These are phyloP conservation scores for Pagrus major DNA, from an alignment of 2,113 vertebrate species.

Conservation along the genomic window DNA sequence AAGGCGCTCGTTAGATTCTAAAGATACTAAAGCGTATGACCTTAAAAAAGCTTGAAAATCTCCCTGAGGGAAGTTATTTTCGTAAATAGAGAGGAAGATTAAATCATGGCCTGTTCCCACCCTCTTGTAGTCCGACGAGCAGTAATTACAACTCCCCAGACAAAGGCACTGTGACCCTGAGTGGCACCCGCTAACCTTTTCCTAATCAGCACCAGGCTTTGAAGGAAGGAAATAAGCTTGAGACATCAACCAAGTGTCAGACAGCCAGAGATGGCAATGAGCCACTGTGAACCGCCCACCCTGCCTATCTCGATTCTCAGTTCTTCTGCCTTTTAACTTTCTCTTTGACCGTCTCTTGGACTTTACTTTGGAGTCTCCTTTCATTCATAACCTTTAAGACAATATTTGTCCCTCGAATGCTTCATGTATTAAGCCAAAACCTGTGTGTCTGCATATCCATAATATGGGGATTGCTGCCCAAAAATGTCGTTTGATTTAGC, in stretches of 20 bases:
- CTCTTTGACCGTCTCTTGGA: slow-evolving; percentile 40
- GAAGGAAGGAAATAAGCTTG: slow-evolving; percentile 67
- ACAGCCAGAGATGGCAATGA: slow-evolving; percentile 38
- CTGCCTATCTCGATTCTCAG: slow-evolving; percentile 32
- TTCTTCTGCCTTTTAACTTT: slow-evolving; percentile 52
- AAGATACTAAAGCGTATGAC: slow-evolving; percentile 64
- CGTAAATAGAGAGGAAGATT: slow-evolving; percentile 71
- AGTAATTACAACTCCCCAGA: slow-evolving; percentile 77
- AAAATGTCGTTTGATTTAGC: neutral
- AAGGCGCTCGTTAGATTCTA: slow-evolving; percentile 45
- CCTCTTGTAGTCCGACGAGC: slow-evolving; percentile 58
- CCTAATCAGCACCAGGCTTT: slow-evolving; percentile 73
- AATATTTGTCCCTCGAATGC: neutral
- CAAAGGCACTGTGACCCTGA: slow-evolving; percentile 73
- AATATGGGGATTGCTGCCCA: neutral
- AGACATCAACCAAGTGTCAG: slow-evolving; percentile 57
- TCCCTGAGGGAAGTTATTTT: slow-evolving; percentile 65
- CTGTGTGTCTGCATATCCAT: neutral
- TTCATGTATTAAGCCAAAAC: neutral
- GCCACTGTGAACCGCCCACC: slow-evolving; percentile 40
- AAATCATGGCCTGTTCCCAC: slow-evolving; percentile 63
- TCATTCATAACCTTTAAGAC: slow-evolving; percentile 25
- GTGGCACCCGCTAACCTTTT: slow-evolving; percentile 64
- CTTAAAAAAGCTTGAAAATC: slow-evolving; percentile 59
- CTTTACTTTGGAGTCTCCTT: slow-evolving; percentile 40